Percentiles rank a stretch among this genome's conserved stretches.
phyloP scores from a whole-genome alignment of 2,888 invertebrate species.

The Caenorhabditis sulstoni region DNA sequence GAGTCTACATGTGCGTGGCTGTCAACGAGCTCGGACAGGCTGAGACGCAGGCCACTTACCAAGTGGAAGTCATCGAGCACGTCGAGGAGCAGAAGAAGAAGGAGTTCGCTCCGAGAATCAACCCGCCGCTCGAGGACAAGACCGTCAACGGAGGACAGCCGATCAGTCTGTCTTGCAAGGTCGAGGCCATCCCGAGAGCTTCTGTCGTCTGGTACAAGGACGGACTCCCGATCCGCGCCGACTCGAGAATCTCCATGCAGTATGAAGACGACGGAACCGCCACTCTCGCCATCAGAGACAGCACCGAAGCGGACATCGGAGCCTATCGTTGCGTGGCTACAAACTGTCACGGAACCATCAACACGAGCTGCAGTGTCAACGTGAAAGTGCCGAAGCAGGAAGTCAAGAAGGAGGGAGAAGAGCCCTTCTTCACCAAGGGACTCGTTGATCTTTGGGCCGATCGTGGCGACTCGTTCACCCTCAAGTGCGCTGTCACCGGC shows the following conservation, averaged over 20 bases:
- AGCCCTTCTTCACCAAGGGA: constrained; percentile 79
- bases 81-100: constrained; percentile 70
- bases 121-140: constrained; percentile 81
- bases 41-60: constrained; percentile 75
- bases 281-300: constrained; percentile 84
- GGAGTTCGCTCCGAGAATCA: constrained; percentile 78
- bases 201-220: constrained; percentile 81
- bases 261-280: constrained; percentile 83
- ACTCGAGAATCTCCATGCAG: constrained; percentile 65
- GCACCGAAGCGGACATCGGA: constrained; percentile 71
- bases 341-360: constrained; percentile 82
- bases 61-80: constrained; percentile 72
- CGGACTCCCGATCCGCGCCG: constrained; percentile 75
- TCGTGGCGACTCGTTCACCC: constrained; percentile 75
- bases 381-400: constrained; percentile 75
- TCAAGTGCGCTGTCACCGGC: constrained; percentile 86
- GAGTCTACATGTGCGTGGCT: constrained; percentile 85
- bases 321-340: constrained; percentile 82
- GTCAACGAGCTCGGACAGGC: constrained; percentile 82
- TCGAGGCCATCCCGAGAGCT: constrained; percentile 82
- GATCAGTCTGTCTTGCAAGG: constrained; percentile 81
- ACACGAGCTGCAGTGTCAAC: constrained; percentile 77
- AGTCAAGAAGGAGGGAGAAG: constrained; percentile 78
- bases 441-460: constrained; percentile 78
- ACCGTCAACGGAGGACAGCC: constrained; percentile 78